Evolutionary conservation across 1,140 invertebrate genomes (phyloP), one percentile per base, ranked within the genome.

Genomic region (Anastrepha ludens): DNA sequence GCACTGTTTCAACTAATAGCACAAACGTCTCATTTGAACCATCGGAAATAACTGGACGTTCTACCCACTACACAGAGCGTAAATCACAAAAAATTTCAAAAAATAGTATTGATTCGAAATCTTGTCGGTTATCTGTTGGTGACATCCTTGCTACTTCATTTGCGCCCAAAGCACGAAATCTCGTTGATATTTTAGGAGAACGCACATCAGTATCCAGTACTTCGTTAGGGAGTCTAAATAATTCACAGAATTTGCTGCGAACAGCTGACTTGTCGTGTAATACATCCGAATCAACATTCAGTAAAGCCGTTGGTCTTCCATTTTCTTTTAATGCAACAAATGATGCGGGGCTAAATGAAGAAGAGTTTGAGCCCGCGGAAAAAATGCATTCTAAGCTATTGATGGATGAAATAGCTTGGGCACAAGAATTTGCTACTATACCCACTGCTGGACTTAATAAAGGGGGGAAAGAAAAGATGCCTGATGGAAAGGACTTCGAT

Each of bases 361-460:
- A 89, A 47, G 85, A 88, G 62, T 93, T 93, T 41, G 89, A 90
- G 2, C 92, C 92, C 0, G 91, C 89, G 41, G 92, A 93, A 44
- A 17, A 92, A 29, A 93, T 93, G 92, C 90, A 91, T 39, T 92
- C 92, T 0, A 91, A 93, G 65, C 70, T 93, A 5, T 81, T 92
- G 15, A 86, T 86, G 58, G 91, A 91, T 11, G 92, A 93, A 87
- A 91, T 91, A n/a, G 91, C 90, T 1, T 93, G 92, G 92, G 92
- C 92, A 0, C 89, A 93, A 58, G 90, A 93, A 62, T 93, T 90
- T 85, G 91, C 91, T 0, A 90, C 89, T 1, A 92, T 93, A 64
- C 92, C 92, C 20, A 89, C 90, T 62, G 90, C 90, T 13, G 90
- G 88, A 2, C 59, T 91, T 9, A 93, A 90, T 87, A 91, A 90